Evolutionary conservation across 2,797 vertebrate species (phyloP), one percentile per base, ranked within the genome.

Genomic region (Takifugu ocellatus): DNA sequence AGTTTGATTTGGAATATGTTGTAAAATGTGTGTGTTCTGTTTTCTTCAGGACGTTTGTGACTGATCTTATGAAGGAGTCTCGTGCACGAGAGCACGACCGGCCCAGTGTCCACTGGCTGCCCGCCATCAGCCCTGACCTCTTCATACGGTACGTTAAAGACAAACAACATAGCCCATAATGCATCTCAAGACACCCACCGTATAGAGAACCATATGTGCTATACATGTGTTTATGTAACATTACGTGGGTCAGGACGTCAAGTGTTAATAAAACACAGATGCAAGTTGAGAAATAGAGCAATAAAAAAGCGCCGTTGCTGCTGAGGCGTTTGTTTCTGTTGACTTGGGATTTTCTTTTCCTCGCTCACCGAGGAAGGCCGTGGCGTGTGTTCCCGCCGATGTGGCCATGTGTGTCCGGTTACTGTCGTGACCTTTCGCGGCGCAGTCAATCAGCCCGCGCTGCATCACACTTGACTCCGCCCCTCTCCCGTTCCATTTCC

Each of bases 41-140:
- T 17, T 80, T 54, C 21, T 83, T 21, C 75, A 99, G 96, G 81
- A 83, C 74, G 54, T 94, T 94, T 85, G 72, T 90, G 70, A 78
- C 67, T 70, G 82, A 71, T 58, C 66, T 83, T 68, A 71, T 44
- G 39, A 87, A 56, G 55, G 61, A 74, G 36, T 61, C 59, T 15
- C 70, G 55, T 33, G 56, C 45, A 66, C 66, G 74, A 42, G 77
- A 68, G 60, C n/a, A 74, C 46, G 77, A 75, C 54, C 78, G 70
- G 51, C 74, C 81, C 53, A 82, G 82, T 31, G 75, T 91, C 31
- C 83, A 81, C 26, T 99, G 96, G 96, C 71, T 95, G 46, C 90
- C 82, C 56, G 91, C 88, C 64, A 82, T 97, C 68, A 82, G 92
- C 51, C 89, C 92, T 15, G 86, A 90, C 58, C 77, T 89, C 54